Conservation (phyloP, 2,797 vertebrate species). For the Apogon hyalosoma region DNA sequence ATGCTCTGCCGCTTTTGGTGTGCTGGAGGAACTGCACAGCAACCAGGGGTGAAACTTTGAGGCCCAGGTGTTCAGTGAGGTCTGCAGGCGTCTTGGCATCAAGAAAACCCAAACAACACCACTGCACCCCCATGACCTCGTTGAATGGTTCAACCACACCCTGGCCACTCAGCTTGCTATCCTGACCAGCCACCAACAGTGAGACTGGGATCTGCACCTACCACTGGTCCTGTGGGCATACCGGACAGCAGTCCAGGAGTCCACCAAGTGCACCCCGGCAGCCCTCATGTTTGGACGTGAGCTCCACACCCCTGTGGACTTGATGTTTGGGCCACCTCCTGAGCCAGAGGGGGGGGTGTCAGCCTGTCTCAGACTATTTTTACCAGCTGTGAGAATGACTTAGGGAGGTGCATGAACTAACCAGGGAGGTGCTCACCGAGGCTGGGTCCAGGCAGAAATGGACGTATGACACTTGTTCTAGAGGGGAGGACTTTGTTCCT, state of each 20-base stretch:
- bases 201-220: conserved; percentile 16
- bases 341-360: not conserved
- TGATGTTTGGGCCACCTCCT: not conserved
- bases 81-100: not conserved
- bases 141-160: conserved; percentile 2
- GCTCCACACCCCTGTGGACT: not conserved
- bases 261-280: not conserved
- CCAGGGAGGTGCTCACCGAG: rapidly evolving
- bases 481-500: too few relatives aligned
- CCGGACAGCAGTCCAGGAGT: not conserved
- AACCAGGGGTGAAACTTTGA: conserved; percentile 33
- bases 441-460: not conserved
- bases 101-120: not conserved
- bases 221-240: not conserved
- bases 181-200: not conserved
- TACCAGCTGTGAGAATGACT: not conserved
- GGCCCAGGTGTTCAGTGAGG: not conserved
- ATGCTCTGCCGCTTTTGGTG: not conserved
- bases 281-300: not conserved
- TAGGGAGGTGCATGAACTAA: not conserved
- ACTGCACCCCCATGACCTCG: not conserved
- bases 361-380: not conserved
- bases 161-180: conserved; percentile 7
- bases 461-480: not conserved
- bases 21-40: conserved; percentile 6